phyloP scores from a whole-genome alignment of 2,113 vertebrate species.

The Alosa alosa region DNA sequence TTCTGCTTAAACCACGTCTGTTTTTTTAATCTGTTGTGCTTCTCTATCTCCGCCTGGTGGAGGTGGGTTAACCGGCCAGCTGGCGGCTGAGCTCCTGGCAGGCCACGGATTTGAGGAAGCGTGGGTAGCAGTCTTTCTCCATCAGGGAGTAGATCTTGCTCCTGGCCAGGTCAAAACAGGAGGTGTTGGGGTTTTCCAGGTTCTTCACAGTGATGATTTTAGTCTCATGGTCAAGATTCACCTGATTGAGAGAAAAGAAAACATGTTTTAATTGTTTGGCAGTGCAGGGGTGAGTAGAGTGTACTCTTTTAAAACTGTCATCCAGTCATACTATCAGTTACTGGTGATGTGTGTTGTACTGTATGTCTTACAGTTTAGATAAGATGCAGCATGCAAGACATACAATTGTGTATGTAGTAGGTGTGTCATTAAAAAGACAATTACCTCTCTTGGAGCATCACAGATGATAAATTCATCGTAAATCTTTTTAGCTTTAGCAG shows the following conservation, averaged over 20 bases:
- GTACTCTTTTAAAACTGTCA: background rate
- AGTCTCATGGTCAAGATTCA: conserved; percentile 88
- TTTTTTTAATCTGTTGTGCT: background rate
- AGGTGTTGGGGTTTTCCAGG: conserved; percentile 68
- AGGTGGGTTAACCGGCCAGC: conserved; percentile 36
- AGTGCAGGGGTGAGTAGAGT: background rate
- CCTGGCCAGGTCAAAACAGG: conserved; percentile 81
- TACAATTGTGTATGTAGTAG: background rate
- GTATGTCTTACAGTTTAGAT: no score
- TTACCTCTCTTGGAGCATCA: conserved; percentile 88
- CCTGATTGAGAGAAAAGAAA: conserved; percentile 63
- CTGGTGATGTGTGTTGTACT: background rate
- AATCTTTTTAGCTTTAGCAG: conserved; percentile 83
- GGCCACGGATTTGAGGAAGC: conserved; percentile 80
- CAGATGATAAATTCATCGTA: conserved; percentile 86
- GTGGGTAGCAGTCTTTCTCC: conserved; percentile 93
- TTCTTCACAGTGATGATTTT: conserved; percentile 80
- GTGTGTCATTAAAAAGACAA: conserved; percentile 8
- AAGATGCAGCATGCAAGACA: no score
- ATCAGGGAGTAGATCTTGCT: conserved; percentile 85
- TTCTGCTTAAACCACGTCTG: background rate
- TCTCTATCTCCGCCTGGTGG: background rate
- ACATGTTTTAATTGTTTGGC: conserved; percentile 1
- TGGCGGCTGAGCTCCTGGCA: conserved; percentile 65
- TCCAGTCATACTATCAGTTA: background rate